phyloP scores from a whole-genome alignment of 2,113 vertebrate species.

The Myodes glareolus region DNA sequence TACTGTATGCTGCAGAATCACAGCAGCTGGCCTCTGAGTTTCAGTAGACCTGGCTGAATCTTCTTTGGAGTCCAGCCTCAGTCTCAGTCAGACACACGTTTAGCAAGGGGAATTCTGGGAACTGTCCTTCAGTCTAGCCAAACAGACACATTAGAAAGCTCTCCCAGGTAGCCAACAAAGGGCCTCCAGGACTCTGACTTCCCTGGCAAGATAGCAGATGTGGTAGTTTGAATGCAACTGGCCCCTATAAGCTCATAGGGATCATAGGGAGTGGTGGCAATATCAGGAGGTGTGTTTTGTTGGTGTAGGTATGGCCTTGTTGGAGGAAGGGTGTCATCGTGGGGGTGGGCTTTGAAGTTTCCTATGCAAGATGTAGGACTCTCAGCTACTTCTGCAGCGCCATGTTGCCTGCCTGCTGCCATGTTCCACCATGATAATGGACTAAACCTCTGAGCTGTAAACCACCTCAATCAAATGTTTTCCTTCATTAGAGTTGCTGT shows the following conservation, averaged over 20 bases:
- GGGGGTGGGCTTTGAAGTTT: background rate
- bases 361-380: background rate
- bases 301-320: background rate
- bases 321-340: background rate
- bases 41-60: too few species aligned
- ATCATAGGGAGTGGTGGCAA: background rate
- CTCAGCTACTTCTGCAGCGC: background rate
- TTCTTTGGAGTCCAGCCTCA: background rate
- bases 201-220: background rate
- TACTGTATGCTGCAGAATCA: accelerated
- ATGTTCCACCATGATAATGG: background rate
- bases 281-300: background rate
- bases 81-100: background rate
- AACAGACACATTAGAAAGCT: background rate
- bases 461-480: background rate
- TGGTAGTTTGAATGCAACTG: background rate
- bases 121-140: background rate
- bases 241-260: background rate
- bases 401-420: background rate
- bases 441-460: background rate
- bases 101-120: background rate
- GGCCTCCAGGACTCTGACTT: too few species aligned
- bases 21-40: background rate
- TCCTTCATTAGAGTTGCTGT: background rate
- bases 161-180: too few species aligned